A percentile compares a stretch with the other conserved stretches of the same genome.
phyloP scores from a whole-genome alignment of 92 coral and sea anemone genomes.

The Siderastrea radians region DNA sequence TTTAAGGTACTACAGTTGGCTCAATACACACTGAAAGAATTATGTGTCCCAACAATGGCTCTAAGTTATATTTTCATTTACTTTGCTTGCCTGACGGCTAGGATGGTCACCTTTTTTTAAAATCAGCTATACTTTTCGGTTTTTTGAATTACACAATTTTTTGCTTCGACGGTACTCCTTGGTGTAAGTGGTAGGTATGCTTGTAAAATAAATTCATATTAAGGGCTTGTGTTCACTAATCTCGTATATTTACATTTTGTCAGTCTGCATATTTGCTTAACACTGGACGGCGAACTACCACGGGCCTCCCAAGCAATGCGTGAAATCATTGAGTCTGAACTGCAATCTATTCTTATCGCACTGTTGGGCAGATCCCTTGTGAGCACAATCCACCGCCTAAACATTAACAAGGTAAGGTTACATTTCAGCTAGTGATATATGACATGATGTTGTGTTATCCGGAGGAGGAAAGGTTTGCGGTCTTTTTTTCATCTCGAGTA shows the following conservation, averaged over 20 bases:
- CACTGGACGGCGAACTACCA: conserved; percentile 10
- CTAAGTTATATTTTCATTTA: too few species aligned
- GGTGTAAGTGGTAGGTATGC: too few species aligned
- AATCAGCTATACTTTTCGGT: too few species aligned
- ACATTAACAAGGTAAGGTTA: conserved; percentile 16
- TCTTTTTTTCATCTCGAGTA: neutral
- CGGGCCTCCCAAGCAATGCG: conserved; percentile 1
- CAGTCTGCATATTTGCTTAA: conserved; percentile 14
- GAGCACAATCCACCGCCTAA: conserved; percentile 12
- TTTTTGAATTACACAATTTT: too few species aligned
- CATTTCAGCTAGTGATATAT: too few species aligned
- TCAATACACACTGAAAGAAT: too few species aligned
- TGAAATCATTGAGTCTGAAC: neutral
- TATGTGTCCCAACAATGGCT: too few species aligned
- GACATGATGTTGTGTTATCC: neutral
- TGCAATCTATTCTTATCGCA: conserved; percentile 15
- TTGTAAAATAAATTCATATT: too few species aligned
- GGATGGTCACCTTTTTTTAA: too few species aligned
- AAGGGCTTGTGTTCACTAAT: too few species aligned
- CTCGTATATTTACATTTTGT: neutral
- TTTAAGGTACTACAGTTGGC: too few species aligned
- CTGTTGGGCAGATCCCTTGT: conserved; percentile 24
- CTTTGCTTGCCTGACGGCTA: too few species aligned
- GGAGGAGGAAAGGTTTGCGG: neutral
- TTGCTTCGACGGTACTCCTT: neutral